These are phyloP conservation scores for Lamellibrachia luymesi DNA, from an alignment of 1,140 invertebrate species.

Conservation along the genomic window DNA sequence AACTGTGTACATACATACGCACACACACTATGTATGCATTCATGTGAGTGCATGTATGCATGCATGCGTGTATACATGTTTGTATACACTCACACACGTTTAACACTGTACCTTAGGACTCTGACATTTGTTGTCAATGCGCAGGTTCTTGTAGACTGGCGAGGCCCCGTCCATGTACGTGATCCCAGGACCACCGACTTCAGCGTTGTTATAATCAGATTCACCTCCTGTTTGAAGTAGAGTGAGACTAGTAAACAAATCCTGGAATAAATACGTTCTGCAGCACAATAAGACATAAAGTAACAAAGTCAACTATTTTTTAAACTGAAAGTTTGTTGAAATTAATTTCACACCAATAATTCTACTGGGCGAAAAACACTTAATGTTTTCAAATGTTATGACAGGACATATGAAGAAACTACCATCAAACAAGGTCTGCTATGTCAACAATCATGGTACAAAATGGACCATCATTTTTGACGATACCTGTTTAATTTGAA, in stretches of 20 bases:
- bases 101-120: slow-evolving; percentile 29
- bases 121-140: slow-evolving; percentile 40
- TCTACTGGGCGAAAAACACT: slow-evolving; percentile 23
- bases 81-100: neutral
- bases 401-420: too few species aligned
- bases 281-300: neutral
- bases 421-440: too few species aligned
- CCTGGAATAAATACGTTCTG: neutral
- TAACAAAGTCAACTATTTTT: neutral
- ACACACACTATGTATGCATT: too few species aligned
- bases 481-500: too few species aligned
- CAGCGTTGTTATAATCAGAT: slow-evolving; percentile 6
- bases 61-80: too few species aligned
- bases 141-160: slow-evolving; percentile 27
- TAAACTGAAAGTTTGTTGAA: neutral
- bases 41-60: too few species aligned
- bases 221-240: slow-evolving; percentile 26
- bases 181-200: slow-evolving; percentile 34
- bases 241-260: neutral
- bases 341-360: neutral
- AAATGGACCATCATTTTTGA: too few species aligned
- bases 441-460: too few species aligned
- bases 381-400: too few species aligned
- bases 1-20: too few species aligned
- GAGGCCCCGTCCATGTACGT: slow-evolving; percentile 32